Base-by-base conservation (phyloP, 1,140 invertebrate species). In the Odontomachus brunneus region DNA sequence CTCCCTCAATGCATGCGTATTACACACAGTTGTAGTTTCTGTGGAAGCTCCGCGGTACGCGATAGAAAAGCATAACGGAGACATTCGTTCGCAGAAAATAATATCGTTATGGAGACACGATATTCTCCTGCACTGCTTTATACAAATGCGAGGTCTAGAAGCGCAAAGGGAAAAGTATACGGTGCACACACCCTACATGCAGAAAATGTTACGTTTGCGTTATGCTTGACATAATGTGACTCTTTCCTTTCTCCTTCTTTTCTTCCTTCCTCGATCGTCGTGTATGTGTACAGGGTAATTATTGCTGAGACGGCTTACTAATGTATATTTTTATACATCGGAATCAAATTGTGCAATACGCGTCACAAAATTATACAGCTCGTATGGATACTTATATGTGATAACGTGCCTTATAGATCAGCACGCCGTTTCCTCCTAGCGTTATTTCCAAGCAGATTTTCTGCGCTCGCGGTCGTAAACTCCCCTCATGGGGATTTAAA, bases 301-400 rank as follows among this genome's bases (percentile, higher is more conserved):
- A 55, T 60, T 48, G 49, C 33, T 26, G 26, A 49, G 22, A 51
- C 29, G 53, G 22, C 33, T 76, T 85, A 51, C 55, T 57, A 53
- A 15, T 22, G 19, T 63, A 38, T 33, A 33, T 33, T 59, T 63
- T 9, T 55, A 55, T 15, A 29, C 17, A 49, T 60, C 12, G n/a
- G 4, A 12, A 66, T 60, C 60, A 44, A 17, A 60, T 71, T 67
- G 51, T n/a, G 73, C 63, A 84, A 80, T 53, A 22, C 33, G n/a
- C 59, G 11, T 17, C 24, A 14, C 55, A 65, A 48, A 75, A 85
- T 85, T 84, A 85, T 60, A 73, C 65, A 74, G 69, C 83, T 83
- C 74, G 26, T 55, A 48, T 57, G 44, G 53, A 72, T 73, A 67
- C 71, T 75, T 75, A 55, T 29, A 53, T 19, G 59, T 38, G 29